Evolutionary conservation across 2,113 vertebrate species (phyloP), one percentile per base, ranked within the genome.

Genomic region (Gila orcuttii): DNA sequence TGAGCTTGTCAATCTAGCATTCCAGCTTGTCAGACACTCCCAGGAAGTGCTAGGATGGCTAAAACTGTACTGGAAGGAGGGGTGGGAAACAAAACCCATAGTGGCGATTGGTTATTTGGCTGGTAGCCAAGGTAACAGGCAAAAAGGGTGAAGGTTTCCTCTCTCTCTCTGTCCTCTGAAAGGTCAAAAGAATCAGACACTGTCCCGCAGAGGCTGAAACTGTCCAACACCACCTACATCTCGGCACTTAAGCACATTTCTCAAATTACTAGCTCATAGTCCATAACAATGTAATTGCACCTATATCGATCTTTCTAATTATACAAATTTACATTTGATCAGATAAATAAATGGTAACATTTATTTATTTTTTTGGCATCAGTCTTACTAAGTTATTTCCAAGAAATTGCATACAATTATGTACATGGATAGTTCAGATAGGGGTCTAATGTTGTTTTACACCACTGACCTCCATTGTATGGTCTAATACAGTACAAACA

Each of bases 91-190:
- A 93, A 93, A 81, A 93, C 89, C 91, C 88, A 90, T 94, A 94
- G 93, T 85, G 83, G 86, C 92, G 91, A 94, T 94, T 94, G 93
- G 92, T 86, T 92, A 89, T 93, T 91, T 95, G 95, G 93, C 92
- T 86, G 36, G 85, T 86, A 89, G 92, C 93, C 93, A 94, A 92
- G 88, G 86, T 0, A 82, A 88, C 85, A 92, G 88, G 88, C 88
- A 90, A 85, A 59, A 84, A 88, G 89, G 86, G 83, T 84, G 69
- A 78, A n/a, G 57, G 85, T 69, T 83, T 59, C 31, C 68, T 73
- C 31, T 81, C 79, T 47, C 52, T 74, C 64, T 80, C 2, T 86
- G 66, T 83, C 88, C 84, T 85, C 28, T 86, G 42, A 83, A 78
- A 80, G 75, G 86, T 89, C 83, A 87, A 83, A 86, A 74, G 69